phyloP scores from a whole-genome alignment of 2,797 vertebrate species.

The Pteropus rufus region DNA sequence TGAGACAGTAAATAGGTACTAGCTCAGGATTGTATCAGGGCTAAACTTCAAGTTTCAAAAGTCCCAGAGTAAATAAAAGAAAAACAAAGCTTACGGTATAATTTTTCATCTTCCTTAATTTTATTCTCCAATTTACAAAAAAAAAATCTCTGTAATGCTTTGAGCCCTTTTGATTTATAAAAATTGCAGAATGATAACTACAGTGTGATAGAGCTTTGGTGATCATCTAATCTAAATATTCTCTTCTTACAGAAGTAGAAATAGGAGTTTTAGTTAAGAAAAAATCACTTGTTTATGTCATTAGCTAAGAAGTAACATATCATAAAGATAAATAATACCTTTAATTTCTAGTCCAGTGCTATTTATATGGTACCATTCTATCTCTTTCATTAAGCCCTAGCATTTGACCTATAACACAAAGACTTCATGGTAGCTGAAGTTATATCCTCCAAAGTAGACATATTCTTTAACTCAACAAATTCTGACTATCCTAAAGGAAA shows the following conservation, averaged over 20 bases:
- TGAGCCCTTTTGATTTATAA: not conserved
- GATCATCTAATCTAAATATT: not conserved
- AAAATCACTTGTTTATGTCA: not conserved
- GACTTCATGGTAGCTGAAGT: not conserved
- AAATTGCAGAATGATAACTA: not conserved
- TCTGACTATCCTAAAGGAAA: conserved; percentile 18
- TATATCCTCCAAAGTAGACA: not conserved
- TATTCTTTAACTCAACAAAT: not conserved
- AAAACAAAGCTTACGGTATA: not conserved
- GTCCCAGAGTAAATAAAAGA: not conserved
- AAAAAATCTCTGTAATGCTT: not conserved
- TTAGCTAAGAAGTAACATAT: not conserved
- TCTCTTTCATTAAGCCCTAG: not conserved
- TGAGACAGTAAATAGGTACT: not conserved
- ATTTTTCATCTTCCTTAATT: not conserved
- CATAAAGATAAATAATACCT: not conserved
- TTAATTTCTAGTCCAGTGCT: not conserved
- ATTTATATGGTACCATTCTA: not conserved
- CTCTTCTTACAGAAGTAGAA: not conserved
- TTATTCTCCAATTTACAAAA: not conserved
- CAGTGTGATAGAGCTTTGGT: not conserved
- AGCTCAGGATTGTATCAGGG: not conserved
- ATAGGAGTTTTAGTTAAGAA: not conserved
- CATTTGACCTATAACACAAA: not conserved
- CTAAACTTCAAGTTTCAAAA: not conserved